Evolutionary conservation across 2,888 invertebrate genomes (phyloP), one percentile per base, ranked within the genome.

Genomic region (Scaeva pyrastri): DNA sequence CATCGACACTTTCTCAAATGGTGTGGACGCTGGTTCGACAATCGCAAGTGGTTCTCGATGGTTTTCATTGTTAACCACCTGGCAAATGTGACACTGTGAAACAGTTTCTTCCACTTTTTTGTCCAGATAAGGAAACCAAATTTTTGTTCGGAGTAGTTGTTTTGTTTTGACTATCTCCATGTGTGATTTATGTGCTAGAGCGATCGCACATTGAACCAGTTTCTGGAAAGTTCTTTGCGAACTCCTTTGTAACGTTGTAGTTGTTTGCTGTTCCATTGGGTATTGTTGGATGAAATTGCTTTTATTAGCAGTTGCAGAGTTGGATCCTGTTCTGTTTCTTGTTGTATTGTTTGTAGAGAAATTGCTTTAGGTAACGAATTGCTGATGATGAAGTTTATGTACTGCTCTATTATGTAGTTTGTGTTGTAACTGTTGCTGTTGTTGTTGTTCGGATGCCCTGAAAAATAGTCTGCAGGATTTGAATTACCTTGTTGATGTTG

Each of bases 401-500:
- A 21, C 21, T 50, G 19, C 6, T 55, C n/a, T 5, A 55, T 26
- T 55, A n/a, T 4, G 31, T 55, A 31, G n/a, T 55, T 55, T 14
- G 12, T 55, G 55, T 55, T 55, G 14, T n/a, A n/a, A 7, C n/a
- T 31, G 31, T 10, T 55, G n/a, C 12, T 52, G 50, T 23, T 52
- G 52, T 23, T 52, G 23, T 52, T 52, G 52, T 52, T 52, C 5
- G 52, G 52, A 23, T 52, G 52, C 14, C 52, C n/a, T n/a, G n/a
- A n/a, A n/a, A n/a, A n/a, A n/a, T n/a, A n/a, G n/a, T n/a, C n/a
- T n/a, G n/a, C n/a, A 23, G 11, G 71, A 58, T 71, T 71, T 2
- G 71, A 45, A 12, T 19, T 71, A 19, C 26, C 43, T 56, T 48
- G 16, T 71, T 43, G 56, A 45, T 71, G 71, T 52, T 39, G 39